Conservation (phyloP, 2,888 invertebrate genomes). For the Acanthacorydalis orientalis region DNA sequence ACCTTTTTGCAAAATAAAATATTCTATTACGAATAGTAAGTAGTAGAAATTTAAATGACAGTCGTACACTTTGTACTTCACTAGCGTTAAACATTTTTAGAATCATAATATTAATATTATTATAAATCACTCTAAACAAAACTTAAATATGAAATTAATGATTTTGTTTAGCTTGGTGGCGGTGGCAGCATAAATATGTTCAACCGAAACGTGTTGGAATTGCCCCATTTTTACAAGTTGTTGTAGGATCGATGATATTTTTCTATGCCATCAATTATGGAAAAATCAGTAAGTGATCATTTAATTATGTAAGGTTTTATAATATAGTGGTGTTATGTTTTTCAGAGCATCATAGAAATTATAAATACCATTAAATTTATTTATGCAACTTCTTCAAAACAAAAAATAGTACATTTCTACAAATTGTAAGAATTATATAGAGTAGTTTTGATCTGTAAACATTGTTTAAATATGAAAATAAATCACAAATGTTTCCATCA, state of each 20-base stretch:
- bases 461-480: too few species aligned
- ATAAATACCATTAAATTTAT: slow-evolving; percentile 65
- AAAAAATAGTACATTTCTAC: too few species aligned
- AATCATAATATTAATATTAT: too few species aligned
- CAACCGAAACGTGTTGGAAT: slow-evolving; percentile 59
- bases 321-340: slow-evolving; percentile 18
- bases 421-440: too few species aligned
- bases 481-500: too few species aligned
- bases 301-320: background rate
- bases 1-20: too few species aligned
- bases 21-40: too few species aligned
- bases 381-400: background rate
- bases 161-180: slow-evolving; percentile 56
- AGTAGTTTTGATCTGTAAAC: too few species aligned
- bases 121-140: too few species aligned
- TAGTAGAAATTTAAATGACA: background rate
- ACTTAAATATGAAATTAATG: too few species aligned
- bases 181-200: slow-evolving; percentile 81
- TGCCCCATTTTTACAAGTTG: slow-evolving; percentile 61
- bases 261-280: slow-evolving; percentile 72
- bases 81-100: too few species aligned
- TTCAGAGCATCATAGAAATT: slow-evolving; percentile 65
- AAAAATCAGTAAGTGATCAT: slow-evolving; percentile 49
- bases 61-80: background rate
- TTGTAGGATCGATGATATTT: slow-evolving; percentile 47